A percentile compares a stretch with the other conserved stretches of the same genome.
Conservation (phyloP, 2,888 invertebrate species). For the Pseudococcus longispinus region DNA sequence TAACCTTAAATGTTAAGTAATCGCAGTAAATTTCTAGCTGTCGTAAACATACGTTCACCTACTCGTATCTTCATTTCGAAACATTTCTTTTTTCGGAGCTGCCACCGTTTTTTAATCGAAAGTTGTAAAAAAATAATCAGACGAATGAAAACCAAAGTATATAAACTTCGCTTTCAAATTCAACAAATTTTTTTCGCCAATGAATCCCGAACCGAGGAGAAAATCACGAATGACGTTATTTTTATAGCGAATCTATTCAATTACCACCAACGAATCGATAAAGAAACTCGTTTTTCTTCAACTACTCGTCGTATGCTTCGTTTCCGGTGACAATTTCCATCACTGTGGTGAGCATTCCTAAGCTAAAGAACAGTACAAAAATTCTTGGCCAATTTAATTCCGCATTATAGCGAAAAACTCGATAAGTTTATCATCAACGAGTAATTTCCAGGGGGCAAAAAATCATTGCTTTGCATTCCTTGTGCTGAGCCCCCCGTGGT, state of each 20-base stretch:
- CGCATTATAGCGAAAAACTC: not conserved
- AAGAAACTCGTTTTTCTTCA: not conserved
- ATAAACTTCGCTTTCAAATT: slow-evolving; percentile 4
- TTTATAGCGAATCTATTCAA: not conserved
- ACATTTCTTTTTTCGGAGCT: not conserved
- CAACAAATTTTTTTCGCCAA: not conserved
- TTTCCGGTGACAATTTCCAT: slow-evolving; percentile 3
- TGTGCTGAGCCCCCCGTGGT: too few relatives aligned
- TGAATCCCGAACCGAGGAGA: not conserved
- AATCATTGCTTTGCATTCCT: not conserved
- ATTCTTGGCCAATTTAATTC: not conserved
- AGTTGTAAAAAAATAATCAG: not conserved
- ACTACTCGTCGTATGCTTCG: not conserved
- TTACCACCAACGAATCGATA: not conserved
- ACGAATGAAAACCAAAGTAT: not conserved
- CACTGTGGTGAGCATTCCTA: not conserved
- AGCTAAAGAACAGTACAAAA: not conserved
- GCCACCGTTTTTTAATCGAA: not conserved
- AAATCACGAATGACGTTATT: not conserved
- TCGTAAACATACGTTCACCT: not conserved
- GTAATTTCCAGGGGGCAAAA: not conserved
- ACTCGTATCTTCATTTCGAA: not conserved
- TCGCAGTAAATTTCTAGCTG: not conserved
- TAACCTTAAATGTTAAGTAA: not conserved
- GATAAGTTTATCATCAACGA: not conserved